Conservation (phyloP, 92 coral and sea anemone genomes). For the Meandrina meandrites region DNA sequence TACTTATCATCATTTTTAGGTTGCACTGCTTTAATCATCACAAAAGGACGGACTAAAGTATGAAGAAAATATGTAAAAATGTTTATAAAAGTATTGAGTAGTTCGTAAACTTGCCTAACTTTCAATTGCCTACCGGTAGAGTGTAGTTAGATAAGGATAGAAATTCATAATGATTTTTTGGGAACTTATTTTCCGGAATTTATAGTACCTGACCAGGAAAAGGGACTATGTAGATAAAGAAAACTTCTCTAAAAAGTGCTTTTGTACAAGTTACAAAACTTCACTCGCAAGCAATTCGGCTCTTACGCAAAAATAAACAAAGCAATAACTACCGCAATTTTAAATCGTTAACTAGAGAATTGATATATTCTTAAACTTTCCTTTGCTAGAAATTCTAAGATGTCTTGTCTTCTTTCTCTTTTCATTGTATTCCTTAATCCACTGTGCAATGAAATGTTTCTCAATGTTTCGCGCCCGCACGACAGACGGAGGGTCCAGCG, state of each 20-base stretch:
- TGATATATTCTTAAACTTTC: conserved; percentile 14
- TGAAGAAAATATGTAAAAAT: not conserved
- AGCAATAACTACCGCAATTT: not conserved
- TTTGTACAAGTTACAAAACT: not conserved
- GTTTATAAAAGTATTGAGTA: not conserved
- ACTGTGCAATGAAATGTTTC: conserved; percentile 67
- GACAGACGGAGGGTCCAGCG: conserved; percentile 88
- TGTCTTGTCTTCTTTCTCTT: not conserved
- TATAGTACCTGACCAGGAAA: not conserved
- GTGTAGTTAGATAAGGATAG: not conserved
- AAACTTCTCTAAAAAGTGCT: not conserved
- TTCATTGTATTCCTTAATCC: conserved; percentile 70
- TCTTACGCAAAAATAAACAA: not conserved
- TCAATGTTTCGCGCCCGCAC: conserved; percentile 83
- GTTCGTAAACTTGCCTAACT: not conserved
- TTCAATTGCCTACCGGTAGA: not conserved
- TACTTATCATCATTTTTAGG: no score
- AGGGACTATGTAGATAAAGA: not conserved
- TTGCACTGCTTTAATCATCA: not conserved
- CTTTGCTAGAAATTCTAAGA: conserved; percentile 5
- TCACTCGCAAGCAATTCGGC: not conserved
- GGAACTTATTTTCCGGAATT: not conserved
- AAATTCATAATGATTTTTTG: no score
- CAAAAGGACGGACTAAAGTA: no score
- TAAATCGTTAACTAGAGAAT: not conserved